These are phyloP conservation scores for Chaenocephalus aceratus DNA, from an alignment of 2,113 vertebrate genomes.

Conservation along the genomic window DNA sequence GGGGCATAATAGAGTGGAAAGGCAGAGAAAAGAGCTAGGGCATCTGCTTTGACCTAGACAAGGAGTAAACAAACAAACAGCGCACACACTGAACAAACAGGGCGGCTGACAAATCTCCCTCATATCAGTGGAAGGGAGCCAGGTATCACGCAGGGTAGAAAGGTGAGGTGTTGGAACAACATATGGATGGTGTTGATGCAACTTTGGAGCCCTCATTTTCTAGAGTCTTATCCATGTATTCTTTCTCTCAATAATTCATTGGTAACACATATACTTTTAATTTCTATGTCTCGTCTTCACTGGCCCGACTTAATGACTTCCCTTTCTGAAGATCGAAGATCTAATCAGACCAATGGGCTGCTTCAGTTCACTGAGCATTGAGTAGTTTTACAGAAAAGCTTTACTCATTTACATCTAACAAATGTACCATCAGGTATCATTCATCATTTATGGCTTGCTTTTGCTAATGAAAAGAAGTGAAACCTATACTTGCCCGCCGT, in stretches of 20 bases:
- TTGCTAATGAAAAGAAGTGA: slow-evolving; percentile 30
- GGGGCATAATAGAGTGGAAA: slow-evolving; percentile 17
- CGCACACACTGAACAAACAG: slow-evolving; percentile 70
- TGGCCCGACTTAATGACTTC: not conserved
- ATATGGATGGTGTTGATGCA: not conserved
- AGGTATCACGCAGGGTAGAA: slow-evolving; percentile 48
- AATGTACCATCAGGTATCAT: slow-evolving; percentile 40
- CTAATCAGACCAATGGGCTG: slow-evolving; percentile 7
- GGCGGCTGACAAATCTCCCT: slow-evolving; percentile 67
- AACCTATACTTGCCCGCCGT: slow-evolving; percentile 23
- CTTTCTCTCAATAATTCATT: not conserved
- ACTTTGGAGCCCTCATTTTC: slow-evolving; percentile 26
- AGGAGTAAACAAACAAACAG: slow-evolving; percentile 77
- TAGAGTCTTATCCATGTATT: not conserved
- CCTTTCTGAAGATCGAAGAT: slow-evolving; percentile 18
- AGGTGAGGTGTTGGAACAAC: slow-evolving; percentile 44
- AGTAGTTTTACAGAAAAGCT: slow-evolving; percentile 29
- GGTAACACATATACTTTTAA: not conserved
- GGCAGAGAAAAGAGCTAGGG: slow-evolving; percentile 57
- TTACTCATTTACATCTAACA: slow-evolving; percentile 23
- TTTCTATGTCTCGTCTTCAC: not conserved
- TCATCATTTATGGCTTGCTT: slow-evolving; percentile 48
- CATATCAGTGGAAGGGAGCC: slow-evolving; percentile 64
- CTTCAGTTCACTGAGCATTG: slow-evolving; percentile 28
- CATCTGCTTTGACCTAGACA: slow-evolving; percentile 76